phyloP scores from a whole-genome alignment of 2,797 vertebrate genomes.

The Octomys mimax region DNA sequence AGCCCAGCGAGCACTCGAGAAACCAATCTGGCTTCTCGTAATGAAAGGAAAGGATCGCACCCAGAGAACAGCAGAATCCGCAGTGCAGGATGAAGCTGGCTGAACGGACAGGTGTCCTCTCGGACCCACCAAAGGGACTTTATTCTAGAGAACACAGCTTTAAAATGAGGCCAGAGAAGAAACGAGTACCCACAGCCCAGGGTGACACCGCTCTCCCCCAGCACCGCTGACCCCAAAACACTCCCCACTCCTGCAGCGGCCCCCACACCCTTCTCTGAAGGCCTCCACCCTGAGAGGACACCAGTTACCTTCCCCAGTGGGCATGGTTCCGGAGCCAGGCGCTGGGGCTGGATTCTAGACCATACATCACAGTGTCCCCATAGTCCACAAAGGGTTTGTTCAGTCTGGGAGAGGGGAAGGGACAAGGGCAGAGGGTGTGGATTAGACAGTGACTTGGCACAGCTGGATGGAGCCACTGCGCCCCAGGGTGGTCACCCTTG shows the following conservation, averaged over 20 bases:
- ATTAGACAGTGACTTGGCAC: not conserved
- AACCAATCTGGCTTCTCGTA: not conserved
- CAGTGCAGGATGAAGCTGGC: not conserved
- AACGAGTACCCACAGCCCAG: not conserved
- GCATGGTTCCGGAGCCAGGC: constrained; percentile 93
- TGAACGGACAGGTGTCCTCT: not conserved
- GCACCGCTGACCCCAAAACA: not conserved
- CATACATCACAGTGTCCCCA: constrained; percentile 93
- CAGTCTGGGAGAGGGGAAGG: constrained; percentile 86
- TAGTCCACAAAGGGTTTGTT: constrained; percentile 95
- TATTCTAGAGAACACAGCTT: not conserved
- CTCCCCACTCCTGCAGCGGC: not conserved
- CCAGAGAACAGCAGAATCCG: not conserved
- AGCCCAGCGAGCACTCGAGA: not conserved
- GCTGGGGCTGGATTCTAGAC: constrained; percentile 92
- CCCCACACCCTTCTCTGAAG: not conserved
- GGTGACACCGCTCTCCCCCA: not conserved
- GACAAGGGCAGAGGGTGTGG: not conserved
- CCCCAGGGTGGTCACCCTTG: not conserved
- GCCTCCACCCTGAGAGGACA: not conserved
- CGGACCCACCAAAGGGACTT: not conserved
- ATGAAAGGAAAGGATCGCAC: not conserved
- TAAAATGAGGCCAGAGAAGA: not conserved
- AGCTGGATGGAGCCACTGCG: not conserved
- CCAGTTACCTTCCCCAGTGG: constrained; percentile 94